Conservation (phyloP, 2,888 invertebrate species). For the Netelia virgata region DNA sequence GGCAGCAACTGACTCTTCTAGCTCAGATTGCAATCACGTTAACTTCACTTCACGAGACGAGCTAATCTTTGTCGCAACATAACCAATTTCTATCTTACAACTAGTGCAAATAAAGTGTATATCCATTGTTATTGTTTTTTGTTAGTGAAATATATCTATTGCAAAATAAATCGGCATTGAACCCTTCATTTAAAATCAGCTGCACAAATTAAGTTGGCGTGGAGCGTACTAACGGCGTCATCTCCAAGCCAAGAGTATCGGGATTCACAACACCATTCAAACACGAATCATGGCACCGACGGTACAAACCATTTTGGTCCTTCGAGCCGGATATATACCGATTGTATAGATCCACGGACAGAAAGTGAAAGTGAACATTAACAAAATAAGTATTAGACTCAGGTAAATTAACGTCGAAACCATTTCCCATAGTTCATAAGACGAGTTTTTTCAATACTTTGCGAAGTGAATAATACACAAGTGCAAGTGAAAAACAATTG, state of each 20-base stretch:
- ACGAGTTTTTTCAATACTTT: neutral
- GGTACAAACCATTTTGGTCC: slow-evolving; percentile 1
- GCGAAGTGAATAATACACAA: neutral
- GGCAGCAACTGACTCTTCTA: neutral
- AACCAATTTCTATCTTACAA: no score
- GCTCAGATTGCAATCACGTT: neutral
- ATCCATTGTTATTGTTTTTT: neutral
- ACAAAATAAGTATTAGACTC: neutral
- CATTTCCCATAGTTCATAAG: neutral
- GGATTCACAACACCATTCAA: neutral
- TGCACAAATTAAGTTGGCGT: slow-evolving; percentile 18
- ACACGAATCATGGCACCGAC: neutral
- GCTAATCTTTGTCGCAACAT: neutral
- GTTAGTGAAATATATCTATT: neutral
- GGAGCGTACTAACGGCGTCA: neutral
- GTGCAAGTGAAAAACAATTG: neutral
- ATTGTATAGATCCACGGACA: neutral
- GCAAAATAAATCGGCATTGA: neutral
- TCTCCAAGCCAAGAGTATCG: slow-evolving; percentile 7
- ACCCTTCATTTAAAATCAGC: neutral
- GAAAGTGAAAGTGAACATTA: neutral
- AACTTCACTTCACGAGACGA: neutral
- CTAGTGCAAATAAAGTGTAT: neutral
- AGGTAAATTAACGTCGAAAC: neutral
- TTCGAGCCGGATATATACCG: slow-evolving; percentile 1